Base-by-base conservation (phyloP, 2,888 invertebrate genomes). In the Antheraea assamensis region DNA sequence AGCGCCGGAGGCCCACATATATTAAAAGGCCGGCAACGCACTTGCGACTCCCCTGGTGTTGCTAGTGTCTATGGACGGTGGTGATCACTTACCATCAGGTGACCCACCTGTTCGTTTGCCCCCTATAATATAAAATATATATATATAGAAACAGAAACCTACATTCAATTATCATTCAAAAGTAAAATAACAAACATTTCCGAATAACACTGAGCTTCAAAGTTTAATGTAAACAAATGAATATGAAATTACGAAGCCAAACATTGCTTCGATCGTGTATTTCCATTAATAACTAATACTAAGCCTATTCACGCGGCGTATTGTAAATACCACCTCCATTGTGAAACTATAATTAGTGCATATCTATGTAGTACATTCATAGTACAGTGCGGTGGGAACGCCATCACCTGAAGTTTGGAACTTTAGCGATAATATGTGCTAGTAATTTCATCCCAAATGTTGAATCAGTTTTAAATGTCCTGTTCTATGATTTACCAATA, bases 351-450 rank as follows among this genome's bases (percentile, higher is more conserved):
- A 78, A 80, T 82, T 79, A 79, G 68, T 74, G 71, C 49, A 71
- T 52, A 70, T 71, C 49, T 58, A 47, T 71, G 30, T 55, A 17
- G n/a, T 55, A 55, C 27, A 31, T 52, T 19, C 66, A 8, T 64
- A 30, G 73, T 52, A 72, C 77, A 75, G 77, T 87, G 85, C 88
- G 83, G 87, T 91, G 93, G 88, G 93, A 93, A 91, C 81, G 81
- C 79, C 88, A 88, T 89, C 93, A 93, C 93, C 93, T 93, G 92
- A 87, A 89, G 89, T 89, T 88, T 79, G 80, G 80, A 89, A 90
- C 87, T 89, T 74, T 49, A 81, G 87, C 86, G 84, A 85, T 88
- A 88, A 88, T 89, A 88, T 85, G 85, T 85, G 82, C 83, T 77
- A 13, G 13, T 21, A 90, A 90, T 87, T 90, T 88, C 78, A 70